Conservation (phyloP, 1,140 invertebrate genomes). For the Drosophila orosa region DNA sequence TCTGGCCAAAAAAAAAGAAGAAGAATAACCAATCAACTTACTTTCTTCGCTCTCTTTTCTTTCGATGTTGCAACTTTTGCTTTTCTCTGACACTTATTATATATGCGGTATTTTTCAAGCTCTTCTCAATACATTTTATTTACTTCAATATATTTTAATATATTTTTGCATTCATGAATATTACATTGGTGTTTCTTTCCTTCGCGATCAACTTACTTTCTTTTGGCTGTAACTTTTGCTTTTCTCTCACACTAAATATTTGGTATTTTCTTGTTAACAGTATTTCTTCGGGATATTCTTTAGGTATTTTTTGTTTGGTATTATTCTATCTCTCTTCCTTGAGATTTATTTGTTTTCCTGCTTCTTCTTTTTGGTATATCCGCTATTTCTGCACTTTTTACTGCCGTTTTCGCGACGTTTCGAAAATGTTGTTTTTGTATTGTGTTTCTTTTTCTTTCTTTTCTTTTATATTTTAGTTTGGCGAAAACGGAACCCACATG, state of each 20-base stretch:
- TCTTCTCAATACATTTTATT: background rate
- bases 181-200: background rate
- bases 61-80: slow-evolving; percentile 46
- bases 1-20: slow-evolving; percentile 12
- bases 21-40: slow-evolving; percentile 61
- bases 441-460: slow-evolving; percentile 26
- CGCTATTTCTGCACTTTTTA: slow-evolving; percentile 50
- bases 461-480: slow-evolving; percentile 25
- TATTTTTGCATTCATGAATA: background rate
- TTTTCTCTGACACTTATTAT: slow-evolving; percentile 17
- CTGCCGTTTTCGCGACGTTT: slow-evolving; percentile 53
- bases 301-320: slow-evolving; percentile 14
- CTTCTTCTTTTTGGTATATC: slow-evolving; percentile 15
- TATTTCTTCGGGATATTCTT: slow-evolving; percentile 16
- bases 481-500: slow-evolving; percentile 53
- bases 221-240: slow-evolving; percentile 41
- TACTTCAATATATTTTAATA: background rate
- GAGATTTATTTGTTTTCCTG: slow-evolving; percentile 2
- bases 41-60: slow-evolving; percentile 63
- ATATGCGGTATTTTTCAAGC: slow-evolving; percentile 1
- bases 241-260: slow-evolving; percentile 25
- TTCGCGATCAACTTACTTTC: slow-evolving; percentile 11
- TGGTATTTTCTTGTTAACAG: slow-evolving; percentile 12
- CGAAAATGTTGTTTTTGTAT: slow-evolving; percentile 32
- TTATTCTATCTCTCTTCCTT: slow-evolving; percentile 20